These are phyloP conservation scores for Centruroides sculpturatus DNA, from an alignment of 1,140 invertebrate species.

Conservation along the genomic window DNA sequence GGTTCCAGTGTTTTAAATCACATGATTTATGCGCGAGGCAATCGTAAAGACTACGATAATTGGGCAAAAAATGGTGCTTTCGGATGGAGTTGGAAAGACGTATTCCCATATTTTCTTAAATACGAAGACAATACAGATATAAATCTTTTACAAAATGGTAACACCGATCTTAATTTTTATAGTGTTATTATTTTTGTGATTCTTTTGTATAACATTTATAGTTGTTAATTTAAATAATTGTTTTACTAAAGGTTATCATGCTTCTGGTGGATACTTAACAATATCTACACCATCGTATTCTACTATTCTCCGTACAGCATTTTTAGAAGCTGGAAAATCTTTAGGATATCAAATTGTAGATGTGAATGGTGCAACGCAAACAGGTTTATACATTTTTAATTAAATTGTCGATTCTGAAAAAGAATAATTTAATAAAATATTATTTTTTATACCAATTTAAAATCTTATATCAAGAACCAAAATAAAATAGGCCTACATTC, in stretches of 20 bases:
- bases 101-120: constrained; percentile 46
- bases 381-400: constrained; percentile 24
- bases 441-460: no score
- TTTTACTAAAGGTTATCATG: constrained; percentile 10
- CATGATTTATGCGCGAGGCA: constrained; percentile 54
- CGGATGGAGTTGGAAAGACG: constrained; percentile 74
- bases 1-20: no score
- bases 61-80: constrained; percentile 62
- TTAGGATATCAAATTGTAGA: constrained; percentile 47
- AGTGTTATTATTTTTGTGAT: no score
- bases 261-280: constrained; percentile 19
- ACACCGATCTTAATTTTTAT: no score
- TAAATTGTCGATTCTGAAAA: no score
- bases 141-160: not conserved
- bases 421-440: no score
- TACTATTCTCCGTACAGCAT: constrained; percentile 40
- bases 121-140: constrained; percentile 27
- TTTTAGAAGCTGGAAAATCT: constrained; percentile 51
- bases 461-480: no score
- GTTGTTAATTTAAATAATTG: no score
- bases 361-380: constrained; percentile 20
- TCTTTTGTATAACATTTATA: no score
- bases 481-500: no score
- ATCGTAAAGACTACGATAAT: constrained; percentile 69
- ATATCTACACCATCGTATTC: constrained; percentile 18